Conservation (phyloP, 2,888 invertebrate genomes). For the Drosophila pseudotalamancana region DNA sequence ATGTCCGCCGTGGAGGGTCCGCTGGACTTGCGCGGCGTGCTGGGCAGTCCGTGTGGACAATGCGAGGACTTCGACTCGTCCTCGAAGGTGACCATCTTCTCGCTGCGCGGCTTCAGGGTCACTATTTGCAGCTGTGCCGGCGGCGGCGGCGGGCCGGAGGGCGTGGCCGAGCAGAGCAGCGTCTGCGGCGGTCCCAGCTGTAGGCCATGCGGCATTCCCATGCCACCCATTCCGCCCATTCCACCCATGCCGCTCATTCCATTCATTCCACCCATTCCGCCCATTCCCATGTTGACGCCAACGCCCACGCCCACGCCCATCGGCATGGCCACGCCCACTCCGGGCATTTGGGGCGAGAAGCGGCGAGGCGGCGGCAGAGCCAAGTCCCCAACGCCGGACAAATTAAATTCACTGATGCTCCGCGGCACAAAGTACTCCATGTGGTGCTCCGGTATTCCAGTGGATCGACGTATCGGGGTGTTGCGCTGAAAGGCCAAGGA, state of each 20-base stretch:
- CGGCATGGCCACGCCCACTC: conserved; percentile 56
- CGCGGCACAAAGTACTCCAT: conserved; percentile 93
- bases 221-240: conserved; percentile 65
- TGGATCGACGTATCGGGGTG: conserved; percentile 88
- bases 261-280: conserved; percentile 60
- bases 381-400: conserved; percentile 88
- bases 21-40: conserved; percentile 82
- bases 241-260: conserved; percentile 47
- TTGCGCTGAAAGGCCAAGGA: conserved; percentile 87
- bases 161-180: no score
- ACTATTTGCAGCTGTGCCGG: conserved; percentile 79
- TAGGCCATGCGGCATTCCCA: conserved; percentile 77
- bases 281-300: conserved; percentile 78
- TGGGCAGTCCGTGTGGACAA: conserved; percentile 84
- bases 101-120: conserved; percentile 86
- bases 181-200: conserved; percentile 82
- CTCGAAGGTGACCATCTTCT: conserved; percentile 93
- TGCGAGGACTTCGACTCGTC: conserved; percentile 86
- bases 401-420: conserved; percentile 92
- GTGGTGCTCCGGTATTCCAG: conserved; percentile 87
- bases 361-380: conserved; percentile 85
- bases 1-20: conserved; percentile 89
- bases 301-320: conserved; percentile 44
- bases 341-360: conserved; percentile 77
- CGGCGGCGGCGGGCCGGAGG: conserved; percentile 47